phyloP scores from a whole-genome alignment of 2,888 invertebrate genomes.

The Quadroppia sp. region DNA sequence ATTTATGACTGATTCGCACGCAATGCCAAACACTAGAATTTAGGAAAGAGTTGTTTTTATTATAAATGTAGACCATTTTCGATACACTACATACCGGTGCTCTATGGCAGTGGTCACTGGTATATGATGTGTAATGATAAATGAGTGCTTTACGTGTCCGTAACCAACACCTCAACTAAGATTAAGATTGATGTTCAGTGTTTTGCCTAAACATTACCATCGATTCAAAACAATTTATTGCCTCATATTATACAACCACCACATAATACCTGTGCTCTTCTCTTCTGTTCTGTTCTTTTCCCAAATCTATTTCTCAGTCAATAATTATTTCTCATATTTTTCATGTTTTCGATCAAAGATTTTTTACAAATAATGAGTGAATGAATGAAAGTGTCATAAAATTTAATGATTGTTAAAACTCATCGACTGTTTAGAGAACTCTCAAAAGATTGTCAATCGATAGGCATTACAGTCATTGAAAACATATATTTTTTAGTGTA shows the following conservation, averaged over 20 bases:
- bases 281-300: too few species aligned
- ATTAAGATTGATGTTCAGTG: conserved; percentile 29
- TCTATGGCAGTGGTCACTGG: conserved; percentile 24
- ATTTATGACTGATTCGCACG: conserved; percentile 26
- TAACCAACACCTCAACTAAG: conserved; percentile 19
- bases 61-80: neutral
- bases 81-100: neutral
- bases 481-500: too few species aligned
- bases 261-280: neutral
- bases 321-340: too few species aligned
- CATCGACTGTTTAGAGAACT: too few species aligned
- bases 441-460: too few species aligned
- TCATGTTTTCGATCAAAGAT: too few species aligned
- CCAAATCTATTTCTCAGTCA: too few species aligned
- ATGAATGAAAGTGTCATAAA: too few species aligned
- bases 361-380: too few species aligned
- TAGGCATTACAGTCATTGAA: too few species aligned
- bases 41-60: conserved; percentile 25
- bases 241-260: neutral
- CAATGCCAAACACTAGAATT: neutral
- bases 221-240: conserved; percentile 11
- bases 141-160: conserved; percentile 27
- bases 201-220: conserved; percentile 19
- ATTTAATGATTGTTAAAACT: too few species aligned
- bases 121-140: conserved; percentile 32